These are phyloP conservation scores for Pomacea maculata DNA, from an alignment of 1,140 invertebrate species.

Conservation along the genomic window DNA sequence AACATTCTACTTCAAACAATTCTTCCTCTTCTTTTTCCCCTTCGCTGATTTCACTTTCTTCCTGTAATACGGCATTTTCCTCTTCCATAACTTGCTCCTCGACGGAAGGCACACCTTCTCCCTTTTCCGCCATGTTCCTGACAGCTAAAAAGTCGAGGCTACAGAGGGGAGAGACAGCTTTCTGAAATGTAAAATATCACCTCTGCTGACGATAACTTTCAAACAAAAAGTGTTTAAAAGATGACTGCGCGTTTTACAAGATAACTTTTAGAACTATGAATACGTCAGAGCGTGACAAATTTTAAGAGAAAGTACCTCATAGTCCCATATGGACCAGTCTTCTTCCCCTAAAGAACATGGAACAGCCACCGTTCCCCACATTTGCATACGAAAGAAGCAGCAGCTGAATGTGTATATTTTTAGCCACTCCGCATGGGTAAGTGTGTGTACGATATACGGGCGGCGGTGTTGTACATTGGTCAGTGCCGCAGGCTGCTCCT, in stretches of 20 bases:
- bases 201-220: neutral
- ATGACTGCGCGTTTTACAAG: neutral
- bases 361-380: conserved; percentile 25
- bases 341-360: conserved; percentile 23
- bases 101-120: conserved; percentile 31
- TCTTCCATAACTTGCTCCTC: conserved; percentile 28
- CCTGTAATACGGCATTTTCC: conserved; percentile 8
- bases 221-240: neutral
- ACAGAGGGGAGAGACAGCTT: conserved; percentile 9
- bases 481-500: too few species aligned
- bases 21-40: conserved; percentile 34
- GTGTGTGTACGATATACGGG: neutral
- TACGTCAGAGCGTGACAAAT: neutral
- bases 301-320: conserved; percentile 8
- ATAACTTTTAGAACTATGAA: neutral
- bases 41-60: conserved; percentile 19
- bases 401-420: conserved; percentile 18
- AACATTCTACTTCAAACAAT: conserved; percentile 49
- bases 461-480: neutral
- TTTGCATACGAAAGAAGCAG: conserved; percentile 20
- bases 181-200: conserved; percentile 15
- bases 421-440: conserved; percentile 17
- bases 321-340: conserved; percentile 19
- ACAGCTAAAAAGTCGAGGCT: conserved; percentile 19
- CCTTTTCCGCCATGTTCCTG: conserved; percentile 43